A percentile compares a stretch with the other conserved stretches of the same genome.
These are phyloP conservation scores for Chelon labrosus DNA, from an alignment of 2,797 vertebrate genomes.

Conservation along the genomic window DNA sequence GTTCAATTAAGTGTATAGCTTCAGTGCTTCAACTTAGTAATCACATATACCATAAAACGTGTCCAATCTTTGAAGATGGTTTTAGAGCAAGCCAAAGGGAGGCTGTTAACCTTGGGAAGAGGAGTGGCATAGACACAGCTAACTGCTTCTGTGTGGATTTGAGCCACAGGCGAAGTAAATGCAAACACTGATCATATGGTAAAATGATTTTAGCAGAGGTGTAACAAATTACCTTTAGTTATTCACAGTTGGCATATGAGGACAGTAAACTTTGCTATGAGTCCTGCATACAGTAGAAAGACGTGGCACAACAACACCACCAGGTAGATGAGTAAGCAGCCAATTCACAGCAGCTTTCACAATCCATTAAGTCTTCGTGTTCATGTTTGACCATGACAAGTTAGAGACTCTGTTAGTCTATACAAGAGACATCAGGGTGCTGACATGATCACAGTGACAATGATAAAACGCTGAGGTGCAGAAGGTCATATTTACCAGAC, in stretches of 20 bases:
- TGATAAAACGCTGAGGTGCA: neutral
- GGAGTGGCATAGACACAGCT: conserved; percentile 33
- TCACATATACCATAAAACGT: conserved; percentile 56
- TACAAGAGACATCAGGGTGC: too few species aligned
- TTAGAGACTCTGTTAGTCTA: neutral
- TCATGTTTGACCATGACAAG: too few species aligned
- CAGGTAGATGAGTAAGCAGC: too few species aligned
- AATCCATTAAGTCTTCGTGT: too few species aligned
- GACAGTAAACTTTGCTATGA: conserved; percentile 2
- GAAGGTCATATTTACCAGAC: neutral
- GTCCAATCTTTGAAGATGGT: conserved; percentile 55
- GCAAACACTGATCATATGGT: neutral
- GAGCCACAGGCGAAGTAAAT: neutral
- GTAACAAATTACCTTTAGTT: neutral
- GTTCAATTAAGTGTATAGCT: conserved; percentile 54
- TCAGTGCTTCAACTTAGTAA: conserved; percentile 25
- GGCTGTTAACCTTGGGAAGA: conserved; percentile 62
- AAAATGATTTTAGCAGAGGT: neutral
- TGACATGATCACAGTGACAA: neutral
- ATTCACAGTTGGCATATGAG: conserved; percentile 1
- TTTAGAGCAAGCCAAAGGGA: conserved; percentile 51
- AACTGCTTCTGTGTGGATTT: conserved; percentile 2
- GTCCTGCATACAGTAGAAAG: neutral
- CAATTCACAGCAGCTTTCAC: too few species aligned
- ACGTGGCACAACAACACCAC: too few species aligned